These are phyloP conservation scores for Dryococelus australis DNA, from an alignment of 2,888 invertebrate species.

Conservation along the genomic window DNA sequence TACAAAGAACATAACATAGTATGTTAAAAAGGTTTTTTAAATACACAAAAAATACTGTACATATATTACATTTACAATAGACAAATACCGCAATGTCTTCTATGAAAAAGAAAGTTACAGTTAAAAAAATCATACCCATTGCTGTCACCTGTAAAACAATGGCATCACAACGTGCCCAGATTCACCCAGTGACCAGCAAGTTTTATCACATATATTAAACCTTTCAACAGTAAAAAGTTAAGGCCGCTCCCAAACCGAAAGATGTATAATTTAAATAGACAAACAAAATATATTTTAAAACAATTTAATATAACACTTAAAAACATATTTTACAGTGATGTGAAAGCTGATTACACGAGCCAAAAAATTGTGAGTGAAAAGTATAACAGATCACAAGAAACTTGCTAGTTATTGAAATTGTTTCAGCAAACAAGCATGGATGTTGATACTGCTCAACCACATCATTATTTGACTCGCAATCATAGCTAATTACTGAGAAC, in stretches of 20 bases:
- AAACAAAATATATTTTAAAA: conserved; percentile 11
- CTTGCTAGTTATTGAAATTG: not conserved
- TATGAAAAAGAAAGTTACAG: conserved; percentile 36
- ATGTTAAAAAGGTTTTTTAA: conserved; percentile 40
- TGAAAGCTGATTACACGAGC: not conserved
- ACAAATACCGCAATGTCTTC: conserved; percentile 40
- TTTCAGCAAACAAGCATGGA: not conserved
- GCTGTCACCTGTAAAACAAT: conserved; percentile 37
- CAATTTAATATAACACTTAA: not conserved
- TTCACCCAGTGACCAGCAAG: not conserved
- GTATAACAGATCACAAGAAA: not conserved
- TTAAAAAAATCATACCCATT: conserved; percentile 36
- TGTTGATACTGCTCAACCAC: not conserved
- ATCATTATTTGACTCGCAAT: not conserved
- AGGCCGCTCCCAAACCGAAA: conserved; percentile 34
- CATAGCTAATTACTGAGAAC: not conserved
- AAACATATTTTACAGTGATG: conserved; percentile 2
- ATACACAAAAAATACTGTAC: conserved; percentile 43
- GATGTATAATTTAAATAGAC: conserved; percentile 20
- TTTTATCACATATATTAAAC: conserved; percentile 29
- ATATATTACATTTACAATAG: conserved; percentile 44
- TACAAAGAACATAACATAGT: conserved; percentile 37
- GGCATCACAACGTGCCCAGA: not conserved
- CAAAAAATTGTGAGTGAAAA: not conserved
- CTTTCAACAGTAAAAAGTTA: conserved; percentile 22